Evolutionary conservation across 2,888 invertebrate genomes (phyloP).

Genomic region (Pardosa pseudoannulata): DNA sequence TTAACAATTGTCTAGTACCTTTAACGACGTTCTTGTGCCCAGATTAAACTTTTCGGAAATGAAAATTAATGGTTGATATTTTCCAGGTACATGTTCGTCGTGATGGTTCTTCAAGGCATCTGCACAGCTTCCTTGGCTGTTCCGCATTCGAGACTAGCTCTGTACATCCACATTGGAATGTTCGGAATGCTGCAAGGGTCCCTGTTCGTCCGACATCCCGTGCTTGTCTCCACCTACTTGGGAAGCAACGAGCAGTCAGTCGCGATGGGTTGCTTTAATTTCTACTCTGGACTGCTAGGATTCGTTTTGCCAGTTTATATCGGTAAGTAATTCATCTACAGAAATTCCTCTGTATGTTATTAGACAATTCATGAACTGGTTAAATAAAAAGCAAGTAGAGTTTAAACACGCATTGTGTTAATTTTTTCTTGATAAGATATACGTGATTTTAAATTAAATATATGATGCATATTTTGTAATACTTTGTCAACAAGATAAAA

Average conservation of each 20-base stretch:
- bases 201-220: conserved; percentile 51
- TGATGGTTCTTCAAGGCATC: conserved; percentile 46
- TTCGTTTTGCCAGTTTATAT: conserved; percentile 50
- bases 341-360: no score
- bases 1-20: no score
- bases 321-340: conserved; percentile 24
- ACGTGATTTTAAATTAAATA: no score
- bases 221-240: conserved; percentile 46
- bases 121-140: conserved; percentile 35
- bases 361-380: no score
- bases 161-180: not conserved
- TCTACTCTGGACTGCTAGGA: conserved; percentile 55
- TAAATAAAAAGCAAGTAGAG: no score
- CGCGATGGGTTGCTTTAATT: conserved; percentile 60
- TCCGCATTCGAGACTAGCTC: not conserved
- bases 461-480: no score
- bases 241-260: conserved; percentile 47
- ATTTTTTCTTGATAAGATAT: no score
- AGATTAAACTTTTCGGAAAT: no score
- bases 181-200: conserved; percentile 58
- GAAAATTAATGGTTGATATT: no score
- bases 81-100: conserved; percentile 47
- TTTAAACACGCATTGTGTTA: no score
- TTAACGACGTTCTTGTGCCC: no score
- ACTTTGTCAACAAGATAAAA: no score